Base-by-base conservation (phyloP, 2,113 vertebrate species). In the Tylochromis polylepis region DNA sequence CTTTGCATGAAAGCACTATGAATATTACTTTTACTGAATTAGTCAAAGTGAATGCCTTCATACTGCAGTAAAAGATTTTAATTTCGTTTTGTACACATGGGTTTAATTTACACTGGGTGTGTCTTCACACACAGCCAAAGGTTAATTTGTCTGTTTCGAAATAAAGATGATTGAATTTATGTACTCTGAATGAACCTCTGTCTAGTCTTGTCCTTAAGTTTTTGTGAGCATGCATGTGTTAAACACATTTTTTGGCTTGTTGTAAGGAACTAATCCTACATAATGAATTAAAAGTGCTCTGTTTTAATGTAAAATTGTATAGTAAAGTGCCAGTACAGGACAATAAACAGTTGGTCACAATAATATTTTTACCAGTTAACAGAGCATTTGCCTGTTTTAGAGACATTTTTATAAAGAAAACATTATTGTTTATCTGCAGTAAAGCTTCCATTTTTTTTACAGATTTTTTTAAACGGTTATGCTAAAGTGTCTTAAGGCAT, bases 141-240 rank as follows among this genome's bases (percentile, higher is more conserved):
- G 38, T 83, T 60, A 72, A 84, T 85, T 88, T 92, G 80, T 85
- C 15, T 29, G 84, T 95, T 93, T 91, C 89, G 84, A 95, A 96
- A 96, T 96, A 96, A 96, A 96, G 91, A 90, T 89, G 57, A 89
- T 60, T 82, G 53, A 58, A 22, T 85, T 87, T 62, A 88, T 72
- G 20, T 65, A 83, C 55, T 82, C 27, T 88, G 56, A 86, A 85
- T 79, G 56, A 57, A 36, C 77, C 46, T 85, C 43, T 86, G 65
- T 83, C 53, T 84, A 79, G 55, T 57, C 18, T 24, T 91, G 22
- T 89, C 22, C 87, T 51, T 86, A 7, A 83, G 55, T 51, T 51
- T 83, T 60, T 88, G 20, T 67, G 1, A n/a, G 2, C 79, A 20
- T 46, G 11, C 0, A 0, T 31, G 43, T 31, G 4, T 77, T n/a